phyloP scores from a whole-genome alignment of 2,888 invertebrate species.

The Acanthosepion esculentum region DNA sequence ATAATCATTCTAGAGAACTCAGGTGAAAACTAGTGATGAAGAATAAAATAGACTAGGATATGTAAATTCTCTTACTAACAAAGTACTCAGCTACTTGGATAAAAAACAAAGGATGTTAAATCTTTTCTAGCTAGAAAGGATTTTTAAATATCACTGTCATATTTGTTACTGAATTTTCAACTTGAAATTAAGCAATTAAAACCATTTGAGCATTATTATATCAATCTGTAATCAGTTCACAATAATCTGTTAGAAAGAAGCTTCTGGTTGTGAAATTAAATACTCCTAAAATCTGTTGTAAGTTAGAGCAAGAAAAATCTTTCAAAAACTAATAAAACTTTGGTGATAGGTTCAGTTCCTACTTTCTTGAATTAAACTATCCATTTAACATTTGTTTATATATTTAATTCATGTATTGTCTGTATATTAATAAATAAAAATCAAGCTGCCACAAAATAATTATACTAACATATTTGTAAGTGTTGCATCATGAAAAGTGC shows the following conservation, averaged over 20 bases:
- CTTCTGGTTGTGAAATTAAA: neutral
- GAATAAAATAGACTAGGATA: too few relatives aligned
- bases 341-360: neutral
- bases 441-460: neutral
- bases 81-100: neutral
- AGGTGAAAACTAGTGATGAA: neutral
- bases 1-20: neutral
- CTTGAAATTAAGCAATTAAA: neutral
- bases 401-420: neutral
- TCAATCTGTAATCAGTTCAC: neutral
- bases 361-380: neutral
- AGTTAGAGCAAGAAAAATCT: neutral
- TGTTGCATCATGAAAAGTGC: neutral
- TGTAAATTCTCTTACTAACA: neutral
- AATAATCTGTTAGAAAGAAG: neutral
- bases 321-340: neutral
- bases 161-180: too few relatives aligned
- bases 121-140: neutral
- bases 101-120: neutral
- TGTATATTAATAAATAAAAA: neutral
- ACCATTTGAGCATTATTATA: neutral
- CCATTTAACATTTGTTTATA: neutral
- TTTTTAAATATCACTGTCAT: neutral
- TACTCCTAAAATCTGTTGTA: neutral
- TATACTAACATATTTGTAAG: neutral